A percentile compares a stretch with the other conserved stretches of the same genome.
These are phyloP conservation scores for Drosophila nannoptera DNA, from an alignment of 1,140 invertebrate genomes.

Conservation along the genomic window DNA sequence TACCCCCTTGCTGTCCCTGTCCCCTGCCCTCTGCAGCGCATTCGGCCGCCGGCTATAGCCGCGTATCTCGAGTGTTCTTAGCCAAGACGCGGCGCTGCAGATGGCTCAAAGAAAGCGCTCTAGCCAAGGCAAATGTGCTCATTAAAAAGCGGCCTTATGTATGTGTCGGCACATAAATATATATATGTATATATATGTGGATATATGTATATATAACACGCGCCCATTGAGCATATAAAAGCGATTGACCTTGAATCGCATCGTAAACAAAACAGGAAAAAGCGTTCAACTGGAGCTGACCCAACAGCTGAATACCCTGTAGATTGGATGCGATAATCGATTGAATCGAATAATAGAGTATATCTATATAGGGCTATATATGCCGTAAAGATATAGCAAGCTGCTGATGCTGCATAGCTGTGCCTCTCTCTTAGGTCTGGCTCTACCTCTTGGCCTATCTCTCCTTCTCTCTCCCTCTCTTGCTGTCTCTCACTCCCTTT, in stretches of 20 bases:
- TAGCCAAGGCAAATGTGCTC: conserved; percentile 37
- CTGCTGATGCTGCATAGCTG: not conserved
- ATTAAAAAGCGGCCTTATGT: conserved; percentile 20
- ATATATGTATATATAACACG: conserved; percentile 6
- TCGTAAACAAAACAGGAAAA: conserved; percentile 4
- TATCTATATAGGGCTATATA: not conserved
- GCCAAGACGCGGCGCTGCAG: conserved; percentile 5
- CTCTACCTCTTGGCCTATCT: no score
- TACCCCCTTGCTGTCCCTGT: no score
- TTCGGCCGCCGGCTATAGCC: not conserved
- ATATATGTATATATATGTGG: not conserved
- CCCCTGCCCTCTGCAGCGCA: not conserved
- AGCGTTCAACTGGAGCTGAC: not conserved
- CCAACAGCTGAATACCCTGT: not conserved
- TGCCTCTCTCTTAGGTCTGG: no score
- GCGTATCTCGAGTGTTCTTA: not conserved
- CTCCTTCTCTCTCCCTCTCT: no score
- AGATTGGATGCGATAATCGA: not conserved
- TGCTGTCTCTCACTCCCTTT: no score
- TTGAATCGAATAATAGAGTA: not conserved
- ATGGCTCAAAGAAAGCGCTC: conserved; percentile 8
- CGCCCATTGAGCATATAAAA: conserved; percentile 21
- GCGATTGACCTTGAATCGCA: conserved; percentile 18
- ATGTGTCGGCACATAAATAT: conserved; percentile 6
- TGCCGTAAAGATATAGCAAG: not conserved